Conservation (phyloP, 2,888 invertebrate species). For the Troilus luridus region DNA sequence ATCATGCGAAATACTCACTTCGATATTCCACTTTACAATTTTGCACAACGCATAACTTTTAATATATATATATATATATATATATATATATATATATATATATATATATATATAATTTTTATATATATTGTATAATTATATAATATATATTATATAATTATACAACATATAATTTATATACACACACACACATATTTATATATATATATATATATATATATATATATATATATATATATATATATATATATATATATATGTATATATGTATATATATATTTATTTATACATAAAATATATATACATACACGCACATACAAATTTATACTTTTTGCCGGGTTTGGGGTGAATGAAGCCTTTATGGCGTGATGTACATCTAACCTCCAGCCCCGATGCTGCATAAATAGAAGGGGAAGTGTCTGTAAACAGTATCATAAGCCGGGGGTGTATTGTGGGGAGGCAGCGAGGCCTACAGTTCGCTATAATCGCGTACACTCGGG, state of each 20-base stretch:
- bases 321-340: not conserved
- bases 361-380: not conserved
- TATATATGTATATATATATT: not conserved
- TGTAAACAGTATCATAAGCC: conserved; percentile 7
- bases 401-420: conserved; percentile 21
- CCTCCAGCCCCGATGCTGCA: conserved; percentile 21
- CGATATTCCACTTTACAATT: too few relatives aligned
- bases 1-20: too few relatives aligned
- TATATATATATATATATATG: too few relatives aligned
- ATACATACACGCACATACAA: not conserved
- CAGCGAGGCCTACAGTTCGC: conserved; percentile 31
- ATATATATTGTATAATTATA: too few relatives aligned
- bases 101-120: too few relatives aligned
- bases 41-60: too few relatives aligned
- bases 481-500: conserved; percentile 21
- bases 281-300: not conserved
- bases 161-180: too few relatives aligned
- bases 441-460: conserved; percentile 22
- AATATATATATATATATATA: too few relatives aligned
- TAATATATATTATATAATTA: not conserved
- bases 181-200: too few relatives aligned
- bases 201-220: too few relatives aligned
- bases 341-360: not conserved
- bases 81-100: too few relatives aligned
- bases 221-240: too few relatives aligned